A percentile compares a stretch with the other conserved stretches of the same genome.
phyloP scores from a whole-genome alignment of 2,797 vertebrate species.

The Euphonia xanthogaster region DNA sequence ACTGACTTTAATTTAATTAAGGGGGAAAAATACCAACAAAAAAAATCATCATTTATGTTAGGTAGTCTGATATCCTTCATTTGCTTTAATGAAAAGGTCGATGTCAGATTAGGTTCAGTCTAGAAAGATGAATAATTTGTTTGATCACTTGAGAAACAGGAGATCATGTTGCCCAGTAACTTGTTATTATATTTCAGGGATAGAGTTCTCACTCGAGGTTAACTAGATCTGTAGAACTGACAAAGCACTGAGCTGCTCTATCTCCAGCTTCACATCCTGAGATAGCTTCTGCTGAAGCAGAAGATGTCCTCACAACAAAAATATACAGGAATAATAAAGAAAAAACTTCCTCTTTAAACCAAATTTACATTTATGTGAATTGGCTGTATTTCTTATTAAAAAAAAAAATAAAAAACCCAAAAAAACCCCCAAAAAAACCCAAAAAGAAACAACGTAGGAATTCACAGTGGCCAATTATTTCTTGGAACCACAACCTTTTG shows the following conservation, averaged over 20 bases:
- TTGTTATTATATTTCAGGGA: not conserved
- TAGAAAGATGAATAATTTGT: slow-evolving; percentile 11
- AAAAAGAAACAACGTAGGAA: not conserved
- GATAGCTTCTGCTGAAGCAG: not conserved
- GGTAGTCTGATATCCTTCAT: not conserved
- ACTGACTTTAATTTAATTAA: not conserved
- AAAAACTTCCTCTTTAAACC: not conserved
- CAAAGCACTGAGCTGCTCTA: not conserved
- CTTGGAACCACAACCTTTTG: not conserved
- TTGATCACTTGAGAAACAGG: not conserved
- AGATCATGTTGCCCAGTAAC: slow-evolving; percentile 5
- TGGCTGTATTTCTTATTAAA: not conserved
- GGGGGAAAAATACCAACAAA: not conserved
- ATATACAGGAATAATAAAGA: not conserved
- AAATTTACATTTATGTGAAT: not conserved
- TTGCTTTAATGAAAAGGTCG: not conserved
- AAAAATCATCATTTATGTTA: not conserved
- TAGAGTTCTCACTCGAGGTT: not conserved
- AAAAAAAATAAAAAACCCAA: not conserved
- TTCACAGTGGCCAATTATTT: not conserved
- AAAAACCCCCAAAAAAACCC: too few relatives aligned
- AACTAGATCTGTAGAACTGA: not conserved
- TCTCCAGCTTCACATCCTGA: not conserved
- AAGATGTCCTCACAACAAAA: not conserved
- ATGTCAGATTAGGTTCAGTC: not conserved